These are phyloP conservation scores for Chroicocephalus ridibundus DNA, from an alignment of 2,113 vertebrate species.

Conservation along the genomic window DNA sequence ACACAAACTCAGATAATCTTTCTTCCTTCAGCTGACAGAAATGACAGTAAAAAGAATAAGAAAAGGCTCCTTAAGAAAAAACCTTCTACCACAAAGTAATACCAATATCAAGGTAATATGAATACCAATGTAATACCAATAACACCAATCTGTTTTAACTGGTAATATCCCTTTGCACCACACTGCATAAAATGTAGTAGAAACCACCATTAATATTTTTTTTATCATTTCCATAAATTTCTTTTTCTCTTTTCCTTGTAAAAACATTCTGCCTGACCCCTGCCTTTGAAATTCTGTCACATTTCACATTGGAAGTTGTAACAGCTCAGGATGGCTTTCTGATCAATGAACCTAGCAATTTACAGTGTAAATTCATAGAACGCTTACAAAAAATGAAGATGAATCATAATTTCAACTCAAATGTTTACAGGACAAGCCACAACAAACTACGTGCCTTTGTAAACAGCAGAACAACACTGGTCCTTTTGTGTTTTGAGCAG, in stretches of 20 bases:
- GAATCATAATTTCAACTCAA: neutral
- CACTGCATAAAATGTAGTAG: neutral
- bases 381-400: neutral
- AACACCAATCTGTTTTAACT: neutral
- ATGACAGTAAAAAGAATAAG: neutral
- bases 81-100: neutral
- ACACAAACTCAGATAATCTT: neutral
- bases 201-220: neutral
- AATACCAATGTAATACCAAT: neutral
- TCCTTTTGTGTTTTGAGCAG: neutral
- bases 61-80: neutral
- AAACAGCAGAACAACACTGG: neutral
- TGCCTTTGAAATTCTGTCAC: neutral
- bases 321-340: neutral
- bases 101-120: neutral
- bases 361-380: neutral
- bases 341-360: neutral
- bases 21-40: neutral
- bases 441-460: neutral
- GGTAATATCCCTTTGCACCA: neutral
- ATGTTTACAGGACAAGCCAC: neutral
- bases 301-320: neutral
- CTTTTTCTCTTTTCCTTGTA: neutral
- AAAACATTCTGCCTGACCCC: neutral
- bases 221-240: neutral